Evolutionary conservation across 2,797 vertebrate genomes (phyloP), one percentile per base, ranked within the genome.

Genomic region (Percopsis omiscomaycus): DNA sequence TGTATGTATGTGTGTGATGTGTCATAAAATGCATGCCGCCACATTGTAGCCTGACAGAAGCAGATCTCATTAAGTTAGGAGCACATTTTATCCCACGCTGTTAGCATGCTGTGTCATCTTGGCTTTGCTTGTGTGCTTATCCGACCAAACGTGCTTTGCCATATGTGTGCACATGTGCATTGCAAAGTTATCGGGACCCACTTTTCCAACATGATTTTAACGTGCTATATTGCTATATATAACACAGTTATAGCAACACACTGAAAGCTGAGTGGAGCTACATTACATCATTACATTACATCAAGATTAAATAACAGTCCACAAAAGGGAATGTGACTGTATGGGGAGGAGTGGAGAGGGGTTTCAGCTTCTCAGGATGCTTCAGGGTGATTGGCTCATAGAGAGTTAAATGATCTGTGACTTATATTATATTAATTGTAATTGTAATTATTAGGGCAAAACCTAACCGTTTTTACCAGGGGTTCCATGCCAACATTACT

Each of bases 61-160:
- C 55, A 80, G 76, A 82, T 82, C 69, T 67, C 73, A 79, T 85
- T 81, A 79, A 79, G 71, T 78, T 80, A 72, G 37, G 37, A 47
- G 67, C 56, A 48, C 37, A 52, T 44, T 52, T 27, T 47, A 68
- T 77, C 53, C 55, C 49, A 73, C 55, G 50, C 52, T 69, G 47
- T 30, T 16, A 49, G 47, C 22, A 28, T 50, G 47, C 32, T 22
- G 59, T 50, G 47, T 14, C 42, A 47, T 44, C 22, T 22, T 22
- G 22, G 1, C 5, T 28, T 4, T 14, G 11, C 29, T 32, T 11
- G 16, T 53, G 51, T 28, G 57, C 46, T 29, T 9, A 8, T 61
- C 47, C 4, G 14, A 32, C 29, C 3, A 3, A 12, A 47, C 5
- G 22, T 32, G 27, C 14, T 10, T 49, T 6, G 6, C 5, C 3